Evolutionary conservation across 2,797 vertebrate genomes (phyloP), one percentile per base, ranked within the genome.

Genomic region (Malacoctenus gilli): DNA sequence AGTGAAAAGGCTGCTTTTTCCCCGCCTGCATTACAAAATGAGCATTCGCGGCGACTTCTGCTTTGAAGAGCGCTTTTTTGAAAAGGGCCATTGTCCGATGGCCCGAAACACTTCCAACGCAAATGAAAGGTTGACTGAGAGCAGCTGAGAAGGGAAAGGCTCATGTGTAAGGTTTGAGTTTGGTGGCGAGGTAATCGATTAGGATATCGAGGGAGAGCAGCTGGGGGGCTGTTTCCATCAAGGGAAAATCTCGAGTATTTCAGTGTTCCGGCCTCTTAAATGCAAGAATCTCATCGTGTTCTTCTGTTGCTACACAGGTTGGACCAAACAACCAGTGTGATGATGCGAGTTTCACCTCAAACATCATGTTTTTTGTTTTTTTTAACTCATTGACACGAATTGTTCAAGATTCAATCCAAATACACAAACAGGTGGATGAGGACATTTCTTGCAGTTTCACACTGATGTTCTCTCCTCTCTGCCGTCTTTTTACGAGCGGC

Each of bases 11-110:
- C 22, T 9, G 8, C 10, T 25, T 8, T 28, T 7, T 14, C 3
- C 13, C 30, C 19, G 5, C 10, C 14, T 10, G 3, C 21, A 37
- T 47, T n/a, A 39, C 23, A 62, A 50, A 71, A 64, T 25, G 32
- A 15, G 30, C 14, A 18, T 51, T 62, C 21, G 59, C 70, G 3
- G 38, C 43, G 23, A 28, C 25, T 28, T 28, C 25, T 2, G 37
- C 14, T 30, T 66, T 31, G 22, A 48, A 34, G 21, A 36, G 14
- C 11, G 34, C n/a, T 49, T 61, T 20, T 38, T 0, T 64, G 50
- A 68, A 69, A 61, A 36, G 40, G 46, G 11, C n/a, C 11, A 9
- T 62, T 62, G 25, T 68, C 30, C 4, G 9, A 8, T n/a, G 10
- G 4, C 15, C 25, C 30, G 3, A 46, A 46, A 44, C 18, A 18